phyloP scores from a whole-genome alignment of 2,888 invertebrate genomes.

The Rhorus exstirpatorius region DNA sequence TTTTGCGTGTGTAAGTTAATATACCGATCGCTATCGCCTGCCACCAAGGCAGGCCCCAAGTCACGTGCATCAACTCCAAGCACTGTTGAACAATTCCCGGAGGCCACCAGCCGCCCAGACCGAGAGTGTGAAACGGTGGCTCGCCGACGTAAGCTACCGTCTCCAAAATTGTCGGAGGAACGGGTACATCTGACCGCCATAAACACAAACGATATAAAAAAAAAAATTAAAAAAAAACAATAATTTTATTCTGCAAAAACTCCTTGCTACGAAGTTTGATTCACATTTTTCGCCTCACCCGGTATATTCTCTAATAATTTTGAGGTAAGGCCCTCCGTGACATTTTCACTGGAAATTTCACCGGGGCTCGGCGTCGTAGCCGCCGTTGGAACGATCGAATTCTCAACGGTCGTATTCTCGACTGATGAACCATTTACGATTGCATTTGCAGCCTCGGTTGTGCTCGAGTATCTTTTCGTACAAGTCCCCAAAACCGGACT shows the following conservation, averaged over 20 bases:
- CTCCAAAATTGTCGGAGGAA: constrained; percentile 77
- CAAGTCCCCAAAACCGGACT: constrained; percentile 68
- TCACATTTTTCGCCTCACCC: not conserved
- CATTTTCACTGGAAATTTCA: constrained; percentile 39
- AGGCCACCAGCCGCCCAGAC: constrained; percentile 93
- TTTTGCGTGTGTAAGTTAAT: constrained; percentile 54
- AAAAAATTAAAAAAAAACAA: too few relatives aligned
- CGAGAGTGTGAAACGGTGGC: constrained; percentile 92
- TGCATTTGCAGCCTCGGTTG: constrained; percentile 44
- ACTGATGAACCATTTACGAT: not conserved
- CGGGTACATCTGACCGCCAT: constrained; percentile 71
- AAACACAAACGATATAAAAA: too few relatives aligned
- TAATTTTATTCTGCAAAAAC: too few relatives aligned
- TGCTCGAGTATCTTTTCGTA: constrained; percentile 76
- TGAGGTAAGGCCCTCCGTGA: constrained; percentile 13
- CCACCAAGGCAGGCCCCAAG: constrained; percentile 97
- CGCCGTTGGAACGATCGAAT: not conserved
- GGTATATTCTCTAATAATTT: constrained; percentile 78
- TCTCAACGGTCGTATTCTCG: not conserved
- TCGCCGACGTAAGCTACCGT: constrained; percentile 87
- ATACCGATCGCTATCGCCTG: constrained; percentile 92
- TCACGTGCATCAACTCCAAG: constrained; percentile 94
- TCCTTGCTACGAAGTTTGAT: too few relatives aligned
- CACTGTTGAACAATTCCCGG: constrained; percentile 93
- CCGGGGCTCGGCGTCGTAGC: not conserved